Percentiles rank a stretch among this genome's conserved stretches.
Evolutionary conservation across 2,113 vertebrate species (phyloP).

Genomic region (Nasalis larvatus): DNA sequence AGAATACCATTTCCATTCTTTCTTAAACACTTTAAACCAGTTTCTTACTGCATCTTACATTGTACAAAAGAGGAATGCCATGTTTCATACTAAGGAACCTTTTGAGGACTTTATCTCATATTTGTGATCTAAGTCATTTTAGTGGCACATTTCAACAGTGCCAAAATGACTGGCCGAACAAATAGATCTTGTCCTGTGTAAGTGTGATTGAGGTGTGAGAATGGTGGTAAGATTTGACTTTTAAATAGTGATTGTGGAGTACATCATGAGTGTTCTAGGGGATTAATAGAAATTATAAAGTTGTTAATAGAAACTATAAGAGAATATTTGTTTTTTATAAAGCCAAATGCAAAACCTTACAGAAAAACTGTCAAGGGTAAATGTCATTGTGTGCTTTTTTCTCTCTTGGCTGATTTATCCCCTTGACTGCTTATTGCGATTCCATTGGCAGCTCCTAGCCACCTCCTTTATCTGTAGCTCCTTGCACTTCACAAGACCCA

Average conservation of each 20-base stretch:
- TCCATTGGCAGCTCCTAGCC: not conserved
- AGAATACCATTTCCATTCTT: not conserved
- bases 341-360: not conserved
- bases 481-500: not conserved
- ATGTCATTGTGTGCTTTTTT: not conserved
- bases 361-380: not conserved
- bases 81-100: not conserved
- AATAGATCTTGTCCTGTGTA: not conserved
- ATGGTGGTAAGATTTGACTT: not conserved
- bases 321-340: conserved; percentile 2
- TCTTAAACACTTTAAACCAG: not conserved
- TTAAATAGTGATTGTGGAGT: not conserved
- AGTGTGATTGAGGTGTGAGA: not conserved
- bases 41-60: not conserved
- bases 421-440: not conserved
- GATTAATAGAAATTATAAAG: not conserved
- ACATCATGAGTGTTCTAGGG: not conserved
- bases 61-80: not conserved
- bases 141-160: not conserved
- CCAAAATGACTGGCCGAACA: not conserved
- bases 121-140: conserved; percentile 6
- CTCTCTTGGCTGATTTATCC: not conserved
- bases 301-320: not conserved
- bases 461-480: not conserved
- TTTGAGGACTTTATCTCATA: not conserved